phyloP scores from a whole-genome alignment of 2,888 invertebrate species.

The Polymixis lichenea region DNA sequence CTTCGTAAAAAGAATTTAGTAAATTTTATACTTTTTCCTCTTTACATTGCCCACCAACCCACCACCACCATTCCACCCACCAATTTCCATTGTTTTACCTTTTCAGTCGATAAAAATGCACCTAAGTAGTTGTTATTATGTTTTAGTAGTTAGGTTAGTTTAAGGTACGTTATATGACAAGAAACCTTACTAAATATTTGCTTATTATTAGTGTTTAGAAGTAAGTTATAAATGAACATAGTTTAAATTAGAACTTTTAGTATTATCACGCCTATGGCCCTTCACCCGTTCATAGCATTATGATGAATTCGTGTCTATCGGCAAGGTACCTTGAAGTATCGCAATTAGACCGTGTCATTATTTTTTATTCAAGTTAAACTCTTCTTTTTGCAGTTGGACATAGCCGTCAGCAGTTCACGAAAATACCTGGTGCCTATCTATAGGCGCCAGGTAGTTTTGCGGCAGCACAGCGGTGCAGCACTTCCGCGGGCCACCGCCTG shows the following conservation, averaged over 20 bases:
- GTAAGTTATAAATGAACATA: background rate
- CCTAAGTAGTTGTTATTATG: no score
- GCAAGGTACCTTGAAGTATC: background rate
- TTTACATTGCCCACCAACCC: background rate
- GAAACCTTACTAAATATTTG: no score
- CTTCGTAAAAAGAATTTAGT: no score
- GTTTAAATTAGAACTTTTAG: background rate
- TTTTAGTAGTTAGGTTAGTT: background rate
- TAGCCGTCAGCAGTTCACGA: background rate
- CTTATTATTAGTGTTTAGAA: background rate
- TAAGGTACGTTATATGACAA: no score
- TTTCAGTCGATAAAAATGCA: background rate
- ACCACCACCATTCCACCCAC: no score
- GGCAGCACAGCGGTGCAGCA: background rate
- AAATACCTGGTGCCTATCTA: background rate
- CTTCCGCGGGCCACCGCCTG: background rate
- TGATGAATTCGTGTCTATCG: background rate
- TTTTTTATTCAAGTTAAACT: background rate
- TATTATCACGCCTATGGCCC: no score
- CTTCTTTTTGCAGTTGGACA: background rate
- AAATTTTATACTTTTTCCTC: background rate
- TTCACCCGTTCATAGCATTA: background rate
- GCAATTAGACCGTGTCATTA: background rate
- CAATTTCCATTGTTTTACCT: background rate
- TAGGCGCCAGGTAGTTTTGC: no score